Evolutionary conservation across 2,113 vertebrate species (phyloP), one percentile per base, ranked within the genome.

Genomic region (Neoarius graeffei): DNA sequence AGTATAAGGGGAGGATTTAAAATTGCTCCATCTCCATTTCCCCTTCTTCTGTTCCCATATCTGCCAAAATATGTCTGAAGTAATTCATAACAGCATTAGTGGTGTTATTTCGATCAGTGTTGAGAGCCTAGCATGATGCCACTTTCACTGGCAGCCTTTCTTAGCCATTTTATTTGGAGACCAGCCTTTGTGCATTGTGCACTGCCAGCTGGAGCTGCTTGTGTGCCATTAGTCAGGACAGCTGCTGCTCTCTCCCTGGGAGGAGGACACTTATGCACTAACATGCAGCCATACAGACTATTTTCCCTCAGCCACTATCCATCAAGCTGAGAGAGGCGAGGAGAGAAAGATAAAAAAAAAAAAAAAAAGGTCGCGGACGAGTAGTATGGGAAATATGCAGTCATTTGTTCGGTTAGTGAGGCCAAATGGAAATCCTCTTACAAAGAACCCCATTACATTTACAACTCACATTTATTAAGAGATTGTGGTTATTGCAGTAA

Each of bases 141-240:
- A 77, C 81, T 77, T 74, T 66, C 42, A 48, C 67, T 83, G 81
- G 76, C 62, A 86, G 76, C 52, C 48, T 86, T 87, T 81, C 79
- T 81, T 56, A 42, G 64, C 67, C 62, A 81, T 81, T 71, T 59
- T 64, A 66, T 84, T 84, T 84, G 87, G 82, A 77, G 73, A 84
- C 69, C 81, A 54, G 86, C 87, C 87, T 88, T 84, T 74, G 59
- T 77, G 87, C 71, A 84, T 77, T 77, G 71, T 88, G 81, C 42
- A 25, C 69, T 74, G 82, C 87, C 87, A 88, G 87, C 87, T 88
- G 87, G 87, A 88, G 87, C 73, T 67, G 87, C 73, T 67, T 73
- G 82, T 84, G 82, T 74, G 52, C 87, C 82, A 88, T 88, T 85
- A 88, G 87, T 88, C 74, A 88, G 82, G 77, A 81, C 85, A 81